Evolutionary conservation across 2,888 invertebrate genomes (phyloP).

Genomic region (Acleris holmiana): DNA sequence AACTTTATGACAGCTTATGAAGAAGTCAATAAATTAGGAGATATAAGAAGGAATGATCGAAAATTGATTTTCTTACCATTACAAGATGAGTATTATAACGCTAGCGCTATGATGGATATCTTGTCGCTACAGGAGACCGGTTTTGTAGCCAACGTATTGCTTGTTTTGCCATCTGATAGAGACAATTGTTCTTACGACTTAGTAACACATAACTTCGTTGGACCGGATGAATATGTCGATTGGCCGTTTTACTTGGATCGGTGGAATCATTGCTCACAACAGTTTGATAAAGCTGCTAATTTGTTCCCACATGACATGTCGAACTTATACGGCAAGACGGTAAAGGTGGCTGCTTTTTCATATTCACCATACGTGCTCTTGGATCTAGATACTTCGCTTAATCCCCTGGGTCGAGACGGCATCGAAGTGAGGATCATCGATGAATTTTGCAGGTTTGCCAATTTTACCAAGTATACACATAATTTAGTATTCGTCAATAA

Average conservation of each 20-base stretch:
- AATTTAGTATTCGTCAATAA: background rate
- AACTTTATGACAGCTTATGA: conserved; percentile 70
- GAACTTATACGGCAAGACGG: conserved; percentile 71
- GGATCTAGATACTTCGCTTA: conserved; percentile 60
- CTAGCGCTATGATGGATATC: conserved; percentile 48
- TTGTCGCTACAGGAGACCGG: conserved; percentile 60
- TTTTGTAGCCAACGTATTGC: conserved; percentile 65
- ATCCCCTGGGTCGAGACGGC: conserved; percentile 79
- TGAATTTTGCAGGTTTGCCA: conserved; percentile 76
- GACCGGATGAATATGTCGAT: conserved; percentile 51
- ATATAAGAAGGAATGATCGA: conserved; percentile 71
- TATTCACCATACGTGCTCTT: conserved; percentile 86
- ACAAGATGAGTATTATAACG: conserved; percentile 39
- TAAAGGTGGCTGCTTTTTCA: conserved; percentile 83
- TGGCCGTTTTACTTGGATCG: conserved; percentile 62
- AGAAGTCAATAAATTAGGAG: conserved; percentile 61
- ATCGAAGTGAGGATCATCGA: conserved; percentile 75
- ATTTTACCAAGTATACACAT: background rate
- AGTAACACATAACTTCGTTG: conserved; percentile 72
- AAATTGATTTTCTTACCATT: conserved; percentile 71
- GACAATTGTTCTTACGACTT: conserved; percentile 59
- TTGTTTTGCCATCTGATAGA: conserved; percentile 52
- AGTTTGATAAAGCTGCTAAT: conserved; percentile 59
- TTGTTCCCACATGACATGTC: conserved; percentile 78
- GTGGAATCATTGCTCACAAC: conserved; percentile 67